Conservation (phyloP, 92 coral and sea anemone genomes). For the Desmophyllum pertusum region DNA sequence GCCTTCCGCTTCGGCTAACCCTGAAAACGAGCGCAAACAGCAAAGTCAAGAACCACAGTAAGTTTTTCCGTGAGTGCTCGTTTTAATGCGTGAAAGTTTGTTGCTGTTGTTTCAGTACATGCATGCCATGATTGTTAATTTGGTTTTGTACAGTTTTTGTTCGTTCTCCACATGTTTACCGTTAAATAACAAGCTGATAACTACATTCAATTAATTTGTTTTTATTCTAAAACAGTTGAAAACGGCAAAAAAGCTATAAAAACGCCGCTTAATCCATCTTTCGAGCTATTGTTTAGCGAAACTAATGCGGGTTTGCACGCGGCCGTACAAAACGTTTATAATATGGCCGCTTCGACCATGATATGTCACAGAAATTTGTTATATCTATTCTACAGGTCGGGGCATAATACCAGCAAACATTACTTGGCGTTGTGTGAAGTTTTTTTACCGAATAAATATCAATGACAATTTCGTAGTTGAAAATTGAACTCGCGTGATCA, state of each 20-base stretch:
- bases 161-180: background rate
- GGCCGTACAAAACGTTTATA: background rate
- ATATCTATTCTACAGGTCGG: too few species aligned
- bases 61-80: background rate
- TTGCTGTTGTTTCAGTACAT: too few species aligned
- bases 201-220: background rate
- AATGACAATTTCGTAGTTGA: background rate
- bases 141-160: background rate
- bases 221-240: background rate
- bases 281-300: background rate
- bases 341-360: background rate
- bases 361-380: too few species aligned
- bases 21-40: background rate
- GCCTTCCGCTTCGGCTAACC: background rate
- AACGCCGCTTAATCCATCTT: background rate
- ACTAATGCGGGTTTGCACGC: background rate
- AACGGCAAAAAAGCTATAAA: background rate
- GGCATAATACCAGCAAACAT: background rate
- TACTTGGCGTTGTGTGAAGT: background rate
- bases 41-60: constrained; percentile 5
- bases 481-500: background rate
- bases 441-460: background rate
- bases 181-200: too few species aligned
- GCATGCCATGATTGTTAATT: too few species aligned
- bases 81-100: background rate